Evolutionary conservation across 2,888 invertebrate species (phyloP).

Genomic region (Margaritifera margaritifera): DNA sequence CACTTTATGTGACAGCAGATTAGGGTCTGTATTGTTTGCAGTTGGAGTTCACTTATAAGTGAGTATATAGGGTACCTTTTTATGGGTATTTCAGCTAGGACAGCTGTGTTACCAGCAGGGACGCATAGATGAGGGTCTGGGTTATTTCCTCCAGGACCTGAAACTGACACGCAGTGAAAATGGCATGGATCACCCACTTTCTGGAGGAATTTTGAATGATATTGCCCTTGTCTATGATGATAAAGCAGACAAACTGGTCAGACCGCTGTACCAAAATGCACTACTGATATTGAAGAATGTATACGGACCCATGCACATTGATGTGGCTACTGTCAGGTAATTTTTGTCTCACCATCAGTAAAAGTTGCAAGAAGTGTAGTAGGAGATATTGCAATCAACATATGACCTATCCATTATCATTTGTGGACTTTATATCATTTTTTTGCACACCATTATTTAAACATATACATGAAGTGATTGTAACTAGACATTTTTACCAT

Average conservation of each 20-base stretch:
- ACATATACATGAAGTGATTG: too few relatives aligned
- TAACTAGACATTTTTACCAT: too few relatives aligned
- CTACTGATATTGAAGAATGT: slow-evolving; percentile 47
- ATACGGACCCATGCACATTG: slow-evolving; percentile 51
- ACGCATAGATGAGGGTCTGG: slow-evolving; percentile 54
- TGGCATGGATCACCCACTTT: slow-evolving; percentile 53
- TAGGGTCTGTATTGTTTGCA: too few relatives aligned
- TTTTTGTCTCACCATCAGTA: not conserved
- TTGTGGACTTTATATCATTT: too few relatives aligned
- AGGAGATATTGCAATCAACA: too few relatives aligned
- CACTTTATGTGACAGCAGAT: too few relatives aligned
- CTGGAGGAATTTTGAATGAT: slow-evolving; percentile 51
- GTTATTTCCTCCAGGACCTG: slow-evolving; percentile 56
- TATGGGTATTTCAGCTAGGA: slow-evolving; percentile 44
- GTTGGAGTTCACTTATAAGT: not conserved
- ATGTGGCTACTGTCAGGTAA: slow-evolving; percentile 55
- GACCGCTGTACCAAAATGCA: slow-evolving; percentile 53
- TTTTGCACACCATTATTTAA: too few relatives aligned
- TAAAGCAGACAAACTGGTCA: slow-evolving; percentile 43
- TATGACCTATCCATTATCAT: too few relatives aligned
- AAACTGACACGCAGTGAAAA: slow-evolving; percentile 55
- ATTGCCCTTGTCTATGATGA: slow-evolving; percentile 60
- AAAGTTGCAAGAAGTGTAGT: not conserved
- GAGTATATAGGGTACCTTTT: not conserved
- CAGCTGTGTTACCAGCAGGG: slow-evolving; percentile 56